Evolutionary conservation across 2,797 vertebrate genomes (phyloP).

Genomic region (Malurus splendens): DNA sequence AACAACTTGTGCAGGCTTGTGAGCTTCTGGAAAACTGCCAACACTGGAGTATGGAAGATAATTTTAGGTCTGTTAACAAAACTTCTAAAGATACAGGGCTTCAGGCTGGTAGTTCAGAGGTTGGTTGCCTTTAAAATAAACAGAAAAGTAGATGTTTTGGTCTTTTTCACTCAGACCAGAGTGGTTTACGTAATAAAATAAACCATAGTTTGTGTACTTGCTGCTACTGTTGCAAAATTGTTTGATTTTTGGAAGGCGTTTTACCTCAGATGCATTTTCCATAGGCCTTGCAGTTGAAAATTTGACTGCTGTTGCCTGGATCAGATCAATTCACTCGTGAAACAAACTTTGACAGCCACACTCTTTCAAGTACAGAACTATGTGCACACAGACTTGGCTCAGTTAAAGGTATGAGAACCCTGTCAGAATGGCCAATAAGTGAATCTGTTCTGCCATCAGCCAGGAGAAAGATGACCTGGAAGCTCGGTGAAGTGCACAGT

Average conservation of each 20-base stretch:
- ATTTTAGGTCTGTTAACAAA: background rate
- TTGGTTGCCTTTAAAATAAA: background rate
- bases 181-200: background rate
- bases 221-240: background rate
- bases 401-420: background rate
- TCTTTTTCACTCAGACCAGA: background rate
- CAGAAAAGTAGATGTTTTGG: background rate
- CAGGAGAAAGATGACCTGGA: background rate
- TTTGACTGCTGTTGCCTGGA: background rate
- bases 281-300: background rate
- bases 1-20: conserved; percentile 23
- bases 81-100: background rate
- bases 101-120: background rate
- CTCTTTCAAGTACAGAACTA: background rate
- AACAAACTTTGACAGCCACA: background rate
- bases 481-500: background rate
- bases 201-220: background rate
- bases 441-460: background rate
- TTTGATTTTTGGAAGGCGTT: background rate
- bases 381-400: background rate
- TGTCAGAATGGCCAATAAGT: background rate
- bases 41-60: background rate
- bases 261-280: background rate
- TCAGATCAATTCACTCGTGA: background rate
- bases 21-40: background rate